These are phyloP conservation scores for Prosapia bicincta DNA, from an alignment of 2,888 invertebrate genomes.

Conservation along the genomic window DNA sequence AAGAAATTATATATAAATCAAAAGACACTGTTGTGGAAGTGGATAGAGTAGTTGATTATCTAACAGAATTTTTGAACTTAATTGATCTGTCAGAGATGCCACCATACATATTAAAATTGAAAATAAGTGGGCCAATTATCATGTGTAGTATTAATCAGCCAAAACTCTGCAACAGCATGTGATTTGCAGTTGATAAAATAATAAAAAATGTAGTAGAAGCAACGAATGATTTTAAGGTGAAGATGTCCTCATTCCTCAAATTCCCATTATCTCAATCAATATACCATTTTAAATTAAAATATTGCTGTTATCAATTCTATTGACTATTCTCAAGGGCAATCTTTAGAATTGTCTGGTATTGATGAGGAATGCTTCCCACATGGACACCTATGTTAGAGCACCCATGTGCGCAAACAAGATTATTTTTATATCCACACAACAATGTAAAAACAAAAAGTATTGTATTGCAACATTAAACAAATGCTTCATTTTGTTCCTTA, in stretches of 20 bases:
- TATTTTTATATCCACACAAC: neutral
- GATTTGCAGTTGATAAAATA: neutral
- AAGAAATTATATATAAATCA: conserved; percentile 18
- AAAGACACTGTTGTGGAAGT: conserved; percentile 25
- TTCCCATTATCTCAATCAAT: neutral
- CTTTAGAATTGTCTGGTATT: neutral
- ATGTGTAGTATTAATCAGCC: neutral
- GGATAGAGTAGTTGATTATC: conserved; percentile 29
- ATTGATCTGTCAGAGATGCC: neutral
- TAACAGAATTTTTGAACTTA: conserved; percentile 39
- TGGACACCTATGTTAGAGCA: neutral
- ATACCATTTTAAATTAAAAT: neutral
- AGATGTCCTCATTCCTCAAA: neutral
- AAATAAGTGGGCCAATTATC: conserved; percentile 3
- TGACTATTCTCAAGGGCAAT: neutral
- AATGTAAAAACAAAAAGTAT: neutral
- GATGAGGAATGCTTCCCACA: neutral
- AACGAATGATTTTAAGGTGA: neutral
- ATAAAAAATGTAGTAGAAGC: neutral
- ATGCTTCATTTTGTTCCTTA: neutral
- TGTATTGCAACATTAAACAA: neutral
- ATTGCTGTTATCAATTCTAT: neutral
- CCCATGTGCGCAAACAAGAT: too few relatives aligned
- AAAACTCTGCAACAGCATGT: neutral
- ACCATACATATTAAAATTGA: neutral